A percentile compares a stretch with the other conserved stretches of the same genome.
These are phyloP conservation scores for Epinotia brunnichana DNA, from an alignment of 2,888 invertebrate species.

Conservation along the genomic window DNA sequence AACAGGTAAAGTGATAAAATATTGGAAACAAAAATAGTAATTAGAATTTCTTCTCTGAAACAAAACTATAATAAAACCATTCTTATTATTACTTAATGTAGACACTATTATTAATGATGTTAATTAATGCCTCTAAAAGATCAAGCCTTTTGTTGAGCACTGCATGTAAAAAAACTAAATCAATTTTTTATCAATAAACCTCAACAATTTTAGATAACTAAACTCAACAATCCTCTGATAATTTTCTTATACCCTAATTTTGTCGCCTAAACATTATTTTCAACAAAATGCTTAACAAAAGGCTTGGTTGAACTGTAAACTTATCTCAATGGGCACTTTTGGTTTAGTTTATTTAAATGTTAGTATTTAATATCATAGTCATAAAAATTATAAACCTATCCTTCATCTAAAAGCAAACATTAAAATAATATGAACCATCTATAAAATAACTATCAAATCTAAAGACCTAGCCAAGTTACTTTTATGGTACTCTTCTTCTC, in stretches of 20 bases:
- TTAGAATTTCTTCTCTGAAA: constrained; percentile 83
- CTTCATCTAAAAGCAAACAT: constrained; percentile 80
- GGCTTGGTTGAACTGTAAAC: constrained; percentile 79
- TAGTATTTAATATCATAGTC: constrained; percentile 81
- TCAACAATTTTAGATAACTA: constrained; percentile 82
- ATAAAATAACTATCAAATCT: constrained; percentile 82
- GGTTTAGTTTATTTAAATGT: constrained; percentile 81
- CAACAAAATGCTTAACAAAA: constrained; percentile 80
- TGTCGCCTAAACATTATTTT: constrained; percentile 81
- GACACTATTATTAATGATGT: constrained; percentile 80
- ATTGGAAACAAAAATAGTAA: constrained; percentile 84
- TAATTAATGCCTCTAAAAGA: constrained; percentile 81
- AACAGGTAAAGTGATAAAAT: constrained; percentile 83
- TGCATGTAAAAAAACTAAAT: constrained; percentile 74
- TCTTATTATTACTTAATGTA: constrained; percentile 81
- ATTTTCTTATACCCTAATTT: constrained; percentile 81
- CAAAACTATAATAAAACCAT: constrained; percentile 83
- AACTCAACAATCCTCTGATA: constrained; percentile 80
- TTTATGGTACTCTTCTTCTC: constrained; percentile 75
- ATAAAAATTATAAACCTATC: constrained; percentile 81
- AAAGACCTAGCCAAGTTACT: constrained; percentile 78
- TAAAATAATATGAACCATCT: constrained; percentile 80
- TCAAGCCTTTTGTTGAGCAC: constrained; percentile 79
- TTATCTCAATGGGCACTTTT: constrained; percentile 85
- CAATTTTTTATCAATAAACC: constrained; percentile 74